Evolutionary conservation across 2,888 invertebrate genomes (phyloP), one percentile per base, ranked within the genome.

Genomic region (Himalopsyche tibetana): DNA sequence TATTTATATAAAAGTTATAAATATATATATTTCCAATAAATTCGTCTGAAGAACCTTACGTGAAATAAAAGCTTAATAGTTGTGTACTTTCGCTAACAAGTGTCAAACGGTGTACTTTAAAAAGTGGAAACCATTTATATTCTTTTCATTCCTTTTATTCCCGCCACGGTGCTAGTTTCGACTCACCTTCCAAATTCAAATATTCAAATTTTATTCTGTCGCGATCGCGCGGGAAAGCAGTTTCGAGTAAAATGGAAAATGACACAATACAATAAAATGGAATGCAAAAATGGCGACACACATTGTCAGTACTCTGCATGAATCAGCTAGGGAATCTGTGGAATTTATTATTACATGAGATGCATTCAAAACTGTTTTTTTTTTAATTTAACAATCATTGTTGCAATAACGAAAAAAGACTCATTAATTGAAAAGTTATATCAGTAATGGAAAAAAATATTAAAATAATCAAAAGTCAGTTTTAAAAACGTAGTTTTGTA

Each of bases 131-230:
- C 63, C 63, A 63, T 63, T 63, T 19, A 63, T 28, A 28, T 63
- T 63, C 15, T 63, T 19, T 19, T 28, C 19, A 19, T 63, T 63
- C 6, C n/a, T 19, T 63, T 8, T 63, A 63, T 63, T 63, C 63
- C 63, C 63, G 63, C 63, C 74, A 40, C 83, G 36, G 17, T 63
- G 69, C 63, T 17, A 69, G 63, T 83, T 38, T 83, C 28, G 28
- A n/a, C 80, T 42, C 80, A 80, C 80, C 80, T 80, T 80, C 40
- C n/a, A 80, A 80, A 80, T 80, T 80, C 80, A 80, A 80, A 80
- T 80, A 80, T 80, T 80, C 80, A 80, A 80, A 80, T 80, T 80
- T 80, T 80, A 80, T 80, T 80, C 80, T 42, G 40, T 80, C 40
- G 80, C 80, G 17, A 38, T 80, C 80, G 80, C 79, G 79, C 38